phyloP scores from a whole-genome alignment of 2,888 invertebrate genomes.

The Leptinotarsa haldemani region DNA sequence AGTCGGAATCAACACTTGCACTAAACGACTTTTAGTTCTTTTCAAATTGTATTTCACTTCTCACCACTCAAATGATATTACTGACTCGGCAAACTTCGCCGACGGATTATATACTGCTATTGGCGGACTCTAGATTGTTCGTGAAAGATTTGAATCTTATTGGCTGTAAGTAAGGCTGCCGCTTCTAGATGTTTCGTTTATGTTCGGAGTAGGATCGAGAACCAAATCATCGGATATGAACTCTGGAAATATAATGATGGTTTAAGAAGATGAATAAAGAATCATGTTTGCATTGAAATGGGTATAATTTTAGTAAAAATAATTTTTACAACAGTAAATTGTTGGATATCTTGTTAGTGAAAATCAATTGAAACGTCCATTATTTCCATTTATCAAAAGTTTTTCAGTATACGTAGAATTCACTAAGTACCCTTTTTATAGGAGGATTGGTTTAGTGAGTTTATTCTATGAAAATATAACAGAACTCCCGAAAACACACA shows the following conservation, averaged over 20 bases:
- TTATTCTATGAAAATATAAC: not conserved
- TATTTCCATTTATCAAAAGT: too few relatives aligned
- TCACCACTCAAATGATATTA: too few relatives aligned
- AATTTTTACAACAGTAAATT: too few relatives aligned
- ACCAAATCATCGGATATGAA: slow-evolving; percentile 22
- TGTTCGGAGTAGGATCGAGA: not conserved
- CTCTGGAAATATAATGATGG: not conserved
- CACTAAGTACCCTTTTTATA: too few relatives aligned
- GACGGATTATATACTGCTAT: slow-evolving; percentile 1
- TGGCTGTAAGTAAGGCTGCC: not conserved
- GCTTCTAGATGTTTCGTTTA: slow-evolving; percentile 8
- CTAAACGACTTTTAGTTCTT: not conserved
- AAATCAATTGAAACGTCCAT: too few relatives aligned
- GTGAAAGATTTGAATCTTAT: not conserved
- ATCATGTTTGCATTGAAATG: too few relatives aligned
- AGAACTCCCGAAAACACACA: too few relatives aligned
- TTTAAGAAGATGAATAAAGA: too few relatives aligned
- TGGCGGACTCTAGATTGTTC: not conserved
- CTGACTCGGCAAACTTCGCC: not conserved
- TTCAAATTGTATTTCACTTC: too few relatives aligned
- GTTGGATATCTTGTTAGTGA: too few relatives aligned
- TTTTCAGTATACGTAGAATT: too few relatives aligned
- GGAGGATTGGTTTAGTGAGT: not conserved
- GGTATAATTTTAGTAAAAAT: too few relatives aligned
- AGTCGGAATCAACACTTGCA: not conserved